Evolutionary conservation across 2,888 invertebrate species (phyloP).

Genomic region (Ditylenchus weischeri): DNA sequence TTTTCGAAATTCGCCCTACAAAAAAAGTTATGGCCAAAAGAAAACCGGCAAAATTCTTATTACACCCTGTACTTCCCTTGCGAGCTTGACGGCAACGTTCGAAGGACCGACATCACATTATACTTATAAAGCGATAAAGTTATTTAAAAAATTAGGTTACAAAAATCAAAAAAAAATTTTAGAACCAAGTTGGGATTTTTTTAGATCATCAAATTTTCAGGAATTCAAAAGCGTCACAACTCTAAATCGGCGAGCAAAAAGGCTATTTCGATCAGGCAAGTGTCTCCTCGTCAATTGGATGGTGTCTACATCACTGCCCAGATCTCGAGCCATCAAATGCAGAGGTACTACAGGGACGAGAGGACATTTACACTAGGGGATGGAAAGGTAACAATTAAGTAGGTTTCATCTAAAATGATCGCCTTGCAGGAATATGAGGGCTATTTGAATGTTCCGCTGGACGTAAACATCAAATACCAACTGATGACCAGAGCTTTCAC

Average conservation of each 20-base stretch:
- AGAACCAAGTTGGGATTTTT: too few species aligned
- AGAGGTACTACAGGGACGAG: slow-evolving; percentile 38
- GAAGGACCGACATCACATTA: too few species aligned
- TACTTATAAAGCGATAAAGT: neutral
- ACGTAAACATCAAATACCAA: slow-evolving; percentile 45
- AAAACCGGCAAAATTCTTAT: too few species aligned
- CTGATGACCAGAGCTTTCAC: slow-evolving; percentile 56
- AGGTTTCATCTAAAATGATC: neutral
- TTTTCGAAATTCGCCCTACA: too few species aligned
- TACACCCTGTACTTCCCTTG: too few species aligned
- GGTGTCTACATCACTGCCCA: slow-evolving; percentile 55
- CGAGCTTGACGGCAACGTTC: too few species aligned
- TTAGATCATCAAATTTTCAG: slow-evolving; percentile 8
- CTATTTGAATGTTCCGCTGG: slow-evolving; percentile 51
- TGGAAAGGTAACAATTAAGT: slow-evolving; percentile 38
- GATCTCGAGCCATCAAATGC: slow-evolving; percentile 43
- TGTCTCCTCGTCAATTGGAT: slow-evolving; percentile 22
- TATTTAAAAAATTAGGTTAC: neutral
- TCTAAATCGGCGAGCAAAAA: slow-evolving; percentile 3
- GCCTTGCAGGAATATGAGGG: slow-evolving; percentile 50
- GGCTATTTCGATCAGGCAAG: neutral
- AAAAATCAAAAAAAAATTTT: neutral
- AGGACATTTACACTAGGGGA: slow-evolving; percentile 51
- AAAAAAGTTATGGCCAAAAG: too few species aligned
- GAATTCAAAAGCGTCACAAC: slow-evolving; percentile 13